Conservation (phyloP, 2,113 vertebrate species). For the Tamias sibiricus region DNA sequence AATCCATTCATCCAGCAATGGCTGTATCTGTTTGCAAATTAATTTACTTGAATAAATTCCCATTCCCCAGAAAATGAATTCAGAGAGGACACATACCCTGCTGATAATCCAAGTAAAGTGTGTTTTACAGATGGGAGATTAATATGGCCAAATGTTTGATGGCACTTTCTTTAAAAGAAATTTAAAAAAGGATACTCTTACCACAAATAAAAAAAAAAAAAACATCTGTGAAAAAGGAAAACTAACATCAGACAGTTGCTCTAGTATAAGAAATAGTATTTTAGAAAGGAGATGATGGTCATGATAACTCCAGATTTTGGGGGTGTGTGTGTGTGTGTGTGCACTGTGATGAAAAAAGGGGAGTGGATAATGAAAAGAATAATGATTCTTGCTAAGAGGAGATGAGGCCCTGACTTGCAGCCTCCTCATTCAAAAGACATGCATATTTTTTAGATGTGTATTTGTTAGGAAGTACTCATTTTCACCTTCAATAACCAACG, state of each 20-base stretch:
- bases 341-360: not conserved
- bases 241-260: not conserved
- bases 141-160: slow-evolving; percentile 79
- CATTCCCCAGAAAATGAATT: slow-evolving; percentile 82
- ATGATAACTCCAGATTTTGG: not conserved
- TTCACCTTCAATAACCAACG: not conserved
- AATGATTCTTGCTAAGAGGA: not conserved
- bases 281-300: not conserved
- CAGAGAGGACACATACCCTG: slow-evolving; percentile 70
- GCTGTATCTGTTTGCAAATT: slow-evolving; percentile 83
- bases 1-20: slow-evolving; percentile 75
- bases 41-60: slow-evolving; percentile 84
- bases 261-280: not conserved
- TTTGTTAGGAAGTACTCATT: not conserved
- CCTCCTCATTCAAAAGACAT: not conserved
- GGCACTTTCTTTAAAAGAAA: slow-evolving; percentile 59
- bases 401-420: not conserved
- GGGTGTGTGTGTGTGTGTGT: not conserved
- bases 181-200: not conserved
- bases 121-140: slow-evolving; percentile 85
- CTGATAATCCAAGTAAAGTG: slow-evolving; percentile 83
- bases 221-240: slow-evolving; percentile 63
- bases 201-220: slow-evolving; percentile 68
- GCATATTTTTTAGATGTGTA: not conserved
- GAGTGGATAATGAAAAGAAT: not conserved